Conservation (phyloP, 2,113 vertebrate genomes). For the Notothenia coriiceps region DNA sequence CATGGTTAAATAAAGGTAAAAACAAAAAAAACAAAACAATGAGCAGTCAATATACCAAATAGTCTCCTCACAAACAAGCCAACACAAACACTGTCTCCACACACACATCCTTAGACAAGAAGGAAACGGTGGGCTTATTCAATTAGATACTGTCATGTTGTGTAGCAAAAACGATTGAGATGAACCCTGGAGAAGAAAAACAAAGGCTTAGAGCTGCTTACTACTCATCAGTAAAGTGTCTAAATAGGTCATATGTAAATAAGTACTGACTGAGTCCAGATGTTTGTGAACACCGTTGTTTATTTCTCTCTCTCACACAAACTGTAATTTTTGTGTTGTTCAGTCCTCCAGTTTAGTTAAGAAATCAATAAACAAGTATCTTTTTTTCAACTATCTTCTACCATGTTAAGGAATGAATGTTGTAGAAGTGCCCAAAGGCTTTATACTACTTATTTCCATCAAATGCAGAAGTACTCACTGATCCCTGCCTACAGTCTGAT, state of each 20-base stretch:
- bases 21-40: too few species aligned
- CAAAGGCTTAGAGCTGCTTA: neutral
- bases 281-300: neutral
- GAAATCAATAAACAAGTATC: neutral
- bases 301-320: neutral
- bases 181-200: neutral
- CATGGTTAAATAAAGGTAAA: too few species aligned
- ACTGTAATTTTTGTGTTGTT: neutral
- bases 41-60: neutral
- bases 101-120: neutral
- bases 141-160: conserved; percentile 2
- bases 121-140: neutral
- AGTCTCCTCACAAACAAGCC: neutral
- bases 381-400: neutral
- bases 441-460: neutral
- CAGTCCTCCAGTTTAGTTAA: neutral
- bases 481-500: neutral
- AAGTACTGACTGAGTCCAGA: neutral
- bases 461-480: neutral
- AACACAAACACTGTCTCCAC: too few species aligned
- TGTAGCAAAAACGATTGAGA: neutral
- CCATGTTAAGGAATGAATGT: conserved; percentile 7
- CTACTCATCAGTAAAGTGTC: neutral
- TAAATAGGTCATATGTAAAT: neutral
- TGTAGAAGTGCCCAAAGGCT: neutral